Evolutionary conservation across 2,888 invertebrate genomes (phyloP).

Genomic region (Dryomyza anilis): DNA sequence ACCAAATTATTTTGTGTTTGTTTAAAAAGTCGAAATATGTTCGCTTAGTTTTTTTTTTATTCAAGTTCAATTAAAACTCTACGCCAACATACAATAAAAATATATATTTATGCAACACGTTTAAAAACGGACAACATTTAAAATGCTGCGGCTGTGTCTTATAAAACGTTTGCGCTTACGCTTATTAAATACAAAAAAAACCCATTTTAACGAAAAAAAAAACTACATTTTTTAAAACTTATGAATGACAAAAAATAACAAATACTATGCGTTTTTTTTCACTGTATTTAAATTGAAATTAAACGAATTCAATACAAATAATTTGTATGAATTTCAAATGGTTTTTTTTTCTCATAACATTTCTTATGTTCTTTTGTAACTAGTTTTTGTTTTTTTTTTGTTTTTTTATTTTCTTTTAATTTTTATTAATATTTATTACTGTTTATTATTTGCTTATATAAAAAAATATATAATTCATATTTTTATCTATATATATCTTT

Average conservation of each 20-base stretch:
- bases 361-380: conserved; percentile 2
- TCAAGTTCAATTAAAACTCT: conserved; percentile 26
- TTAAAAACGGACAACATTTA: background rate
- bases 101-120: too few species aligned
- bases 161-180: too few species aligned
- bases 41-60: conserved; percentile 19
- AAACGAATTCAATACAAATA: too few species aligned
- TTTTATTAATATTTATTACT: background rate
- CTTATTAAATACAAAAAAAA: too few species aligned
- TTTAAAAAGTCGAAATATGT: conserved; percentile 14
- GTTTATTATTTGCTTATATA: conserved; percentile 4
- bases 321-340: background rate
- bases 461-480: conserved; percentile 7
- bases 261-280: conserved; percentile 1
- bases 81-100: conserved; percentile 2
- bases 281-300: background rate
- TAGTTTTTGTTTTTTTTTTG: background rate
- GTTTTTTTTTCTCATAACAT: background rate
- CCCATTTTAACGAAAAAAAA: too few species aligned
- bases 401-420: background rate
- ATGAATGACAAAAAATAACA: background rate
- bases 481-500: background rate
- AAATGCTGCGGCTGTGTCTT: background rate
- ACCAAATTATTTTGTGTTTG: too few species aligned
- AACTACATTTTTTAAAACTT: background rate